Base-by-base conservation (phyloP, 1,140 invertebrate species). In the Chionoecetes opilio region DNA sequence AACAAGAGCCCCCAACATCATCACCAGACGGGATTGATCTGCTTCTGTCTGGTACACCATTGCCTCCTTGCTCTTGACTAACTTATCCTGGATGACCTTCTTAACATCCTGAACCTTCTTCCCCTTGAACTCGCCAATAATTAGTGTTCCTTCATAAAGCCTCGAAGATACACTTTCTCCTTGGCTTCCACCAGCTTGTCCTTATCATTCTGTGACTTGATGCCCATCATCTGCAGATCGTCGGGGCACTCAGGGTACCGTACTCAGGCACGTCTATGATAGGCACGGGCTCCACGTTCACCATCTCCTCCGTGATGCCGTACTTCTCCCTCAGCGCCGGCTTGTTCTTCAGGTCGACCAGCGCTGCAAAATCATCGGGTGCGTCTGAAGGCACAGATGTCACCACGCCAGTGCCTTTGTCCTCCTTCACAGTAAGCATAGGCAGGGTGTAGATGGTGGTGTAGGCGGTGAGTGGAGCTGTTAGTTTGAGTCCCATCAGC, bases 351-450 rank as follows among this genome's bases (percentile, higher is more conserved):
- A 99, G 97, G 97, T 99, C 99, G 26, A 98, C 97, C 1, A 99
- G 97, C 46, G 99, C 99, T 38, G 99, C 99, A 97, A 98, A 99
- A 97, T 99, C 99, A 97, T 99, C 99, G 1, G 99, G 99, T 3
- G 99, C 99, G 97, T 99, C 99, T 2, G 99, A 99, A 0, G 99
- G 99, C 3, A 99, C 99, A 96, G 99, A 99, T 0, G 99, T 99
- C 0, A 99, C 99, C 94, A 99, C 98, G 29, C 99, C 99, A 11
- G 99, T 99, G 29, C 99, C 98, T 97, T 99, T 99, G 96, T 99
- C 99, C 97, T 99, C 99, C 97, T 99, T 99, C 95, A 99, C 99
- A 8, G 99, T 99, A 38, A 99, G 97, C 99, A 99, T 99, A 21
- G 99, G 99, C 29, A 99, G 97, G 0, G 99, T 98, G 97, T 99